Conservation (phyloP, 2,113 vertebrate species). For the Delphinapterus leucas region DNA sequence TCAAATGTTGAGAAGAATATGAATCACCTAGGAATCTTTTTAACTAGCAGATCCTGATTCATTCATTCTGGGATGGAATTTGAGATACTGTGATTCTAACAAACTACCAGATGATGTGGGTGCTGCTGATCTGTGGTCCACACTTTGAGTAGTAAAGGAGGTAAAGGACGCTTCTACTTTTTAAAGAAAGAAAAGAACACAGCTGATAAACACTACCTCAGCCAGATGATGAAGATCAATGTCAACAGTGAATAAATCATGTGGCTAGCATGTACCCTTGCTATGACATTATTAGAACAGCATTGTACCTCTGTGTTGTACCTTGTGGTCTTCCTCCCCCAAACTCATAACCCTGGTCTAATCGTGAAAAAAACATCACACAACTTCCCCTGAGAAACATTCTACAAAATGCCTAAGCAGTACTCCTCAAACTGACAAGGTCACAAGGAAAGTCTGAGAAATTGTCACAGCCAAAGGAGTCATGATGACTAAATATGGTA, state of each 20-base stretch:
- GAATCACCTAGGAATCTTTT: background rate
- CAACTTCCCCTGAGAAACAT: background rate
- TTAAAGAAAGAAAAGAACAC: background rate
- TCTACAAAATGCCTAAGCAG: background rate
- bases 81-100: background rate
- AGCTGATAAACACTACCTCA: background rate
- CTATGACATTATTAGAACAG: background rate
- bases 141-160: background rate
- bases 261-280: background rate
- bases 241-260: background rate
- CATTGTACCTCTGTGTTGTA: background rate
- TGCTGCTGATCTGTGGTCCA: background rate
- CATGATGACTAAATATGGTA: background rate
- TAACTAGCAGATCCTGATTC: background rate
- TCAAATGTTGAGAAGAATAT: background rate
- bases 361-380: background rate
- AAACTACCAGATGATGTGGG: background rate
- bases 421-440: background rate
- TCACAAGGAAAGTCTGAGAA: background rate
- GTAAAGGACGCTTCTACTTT: background rate
- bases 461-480: background rate
- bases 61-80: background rate
- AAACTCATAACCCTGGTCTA: background rate
- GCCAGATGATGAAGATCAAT: background rate
- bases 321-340: background rate